phyloP scores from a whole-genome alignment of 2,113 vertebrate genomes.

The Cyprinodon variegatus region DNA sequence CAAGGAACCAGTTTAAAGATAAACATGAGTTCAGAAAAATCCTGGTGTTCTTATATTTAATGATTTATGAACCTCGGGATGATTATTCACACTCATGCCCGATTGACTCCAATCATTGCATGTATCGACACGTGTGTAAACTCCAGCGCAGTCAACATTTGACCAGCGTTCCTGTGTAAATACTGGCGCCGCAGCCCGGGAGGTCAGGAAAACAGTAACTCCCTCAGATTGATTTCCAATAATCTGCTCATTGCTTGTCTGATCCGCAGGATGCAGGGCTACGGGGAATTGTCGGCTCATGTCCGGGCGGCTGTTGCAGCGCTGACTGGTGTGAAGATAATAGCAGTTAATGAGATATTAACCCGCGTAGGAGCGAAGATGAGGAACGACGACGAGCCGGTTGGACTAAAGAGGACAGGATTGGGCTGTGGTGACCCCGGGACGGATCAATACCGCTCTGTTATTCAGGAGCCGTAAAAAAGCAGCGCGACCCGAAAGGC shows the following conservation, averaged over 20 bases:
- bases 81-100: constrained; percentile 24
- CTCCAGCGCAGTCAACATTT: constrained; percentile 48
- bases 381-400: constrained; percentile 35
- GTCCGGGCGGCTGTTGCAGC: constrained; percentile 45
- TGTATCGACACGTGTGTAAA: constrained; percentile 61
- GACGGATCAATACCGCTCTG: constrained; percentile 54
- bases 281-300: constrained; percentile 30
- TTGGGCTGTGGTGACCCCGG: constrained; percentile 33
- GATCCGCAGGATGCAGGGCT: constrained; percentile 48
- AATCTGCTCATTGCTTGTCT: constrained; percentile 61
- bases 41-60: constrained; percentile 4
- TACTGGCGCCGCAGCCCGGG: constrained; percentile 59
- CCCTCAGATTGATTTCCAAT: constrained; percentile 72
- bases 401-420: constrained; percentile 21
- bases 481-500: constrained; percentile 5
- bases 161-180: constrained; percentile 59
- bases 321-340: constrained; percentile 56
- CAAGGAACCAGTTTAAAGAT: neutral
- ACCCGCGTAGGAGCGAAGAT: constrained; percentile 50
- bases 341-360: constrained; percentile 74
- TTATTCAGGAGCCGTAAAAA: constrained; percentile 35
- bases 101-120: constrained; percentile 37
- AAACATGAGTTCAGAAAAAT: neutral
- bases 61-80: constrained; percentile 44
- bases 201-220: constrained; percentile 67